Base-by-base conservation (phyloP, 2,797 vertebrate genomes). In the Lagorchestes hirsutus region DNA sequence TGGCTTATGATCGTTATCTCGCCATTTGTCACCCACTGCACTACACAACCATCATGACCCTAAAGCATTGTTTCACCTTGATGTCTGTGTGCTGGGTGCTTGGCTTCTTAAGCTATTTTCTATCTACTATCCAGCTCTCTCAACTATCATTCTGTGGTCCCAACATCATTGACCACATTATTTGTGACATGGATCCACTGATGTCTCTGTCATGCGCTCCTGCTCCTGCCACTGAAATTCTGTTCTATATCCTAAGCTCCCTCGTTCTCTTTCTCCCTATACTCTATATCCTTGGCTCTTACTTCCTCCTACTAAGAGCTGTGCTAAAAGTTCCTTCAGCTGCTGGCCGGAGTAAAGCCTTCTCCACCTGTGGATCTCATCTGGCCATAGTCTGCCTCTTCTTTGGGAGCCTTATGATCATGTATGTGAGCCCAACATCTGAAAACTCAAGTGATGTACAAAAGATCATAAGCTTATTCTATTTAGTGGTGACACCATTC, bases 361-460 rank as follows among this genome's bases (percentile, higher is more conserved):
- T 97, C 92, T 97, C 97, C 40, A 97, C 96, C 28, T 97, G 97
- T 0, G 90, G 93, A 16, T 97, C 96, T 27, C 96, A 97, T 92
- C 93, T 98, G 62, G 92, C 94, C 0, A 54, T 97, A 46, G 95
- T 97, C 16, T 96, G 96, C n/a, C 94, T 97, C 55, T 97, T 95
- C 87, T 97, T 96, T 29, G 94, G 95, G 0, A 82, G 95, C 11
- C 92, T 97, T 55, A 92, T 97, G 67, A 87, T 90, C 57, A 97
- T 93, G 67, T 97, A 97, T 90, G 57, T 96, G 46, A 95, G 90
- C 10, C 94, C 95, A 54, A 96, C 94, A 29, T 56, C 93, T 55
- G 90, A 92, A 31, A 95, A 93, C 8, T 10, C 93, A 52, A 93
- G 90, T 91, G n/a, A 92, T 40, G 56, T 96, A 91, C 96, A 97